Evolutionary conservation across 2,888 invertebrate genomes (phyloP).

Genomic region (Arctia plantaginis): DNA sequence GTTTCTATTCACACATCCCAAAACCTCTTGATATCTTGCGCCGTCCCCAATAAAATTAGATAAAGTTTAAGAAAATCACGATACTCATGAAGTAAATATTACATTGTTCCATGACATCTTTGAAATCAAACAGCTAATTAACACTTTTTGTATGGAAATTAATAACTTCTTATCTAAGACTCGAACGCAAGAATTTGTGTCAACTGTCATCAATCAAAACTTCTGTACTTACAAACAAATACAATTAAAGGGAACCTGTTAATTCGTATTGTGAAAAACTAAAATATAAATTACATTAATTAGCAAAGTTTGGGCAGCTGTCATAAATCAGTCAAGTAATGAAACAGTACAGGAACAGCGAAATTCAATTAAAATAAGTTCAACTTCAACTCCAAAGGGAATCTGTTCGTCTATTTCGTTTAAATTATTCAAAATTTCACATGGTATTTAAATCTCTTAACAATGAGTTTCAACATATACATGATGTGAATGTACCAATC

Average conservation of each 20-base stretch:
- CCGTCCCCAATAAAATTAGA: background rate
- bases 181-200: background rate
- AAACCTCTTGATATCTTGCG: background rate
- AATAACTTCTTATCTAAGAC: background rate
- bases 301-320: conserved; percentile 61
- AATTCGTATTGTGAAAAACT: conserved; percentile 51
- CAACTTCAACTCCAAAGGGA: conserved; percentile 45
- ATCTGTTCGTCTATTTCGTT: conserved; percentile 33
- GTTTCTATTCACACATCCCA: too few relatives aligned
- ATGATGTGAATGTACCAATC: background rate
- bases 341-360: conserved; percentile 56
- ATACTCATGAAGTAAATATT: too few relatives aligned
- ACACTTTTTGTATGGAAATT: background rate
- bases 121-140: background rate
- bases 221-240: conserved; percentile 13
- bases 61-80: too few relatives aligned
- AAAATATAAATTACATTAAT: conserved; percentile 60
- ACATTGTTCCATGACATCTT: background rate
- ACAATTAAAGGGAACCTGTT: conserved; percentile 29
- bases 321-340: conserved; percentile 61
- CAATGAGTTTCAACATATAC: background rate
- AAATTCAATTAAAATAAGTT: conserved; percentile 61
- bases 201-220: conserved; percentile 15
- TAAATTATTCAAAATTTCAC: conserved; percentile 40
- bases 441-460: conserved; percentile 28